Evolutionary conservation across 2,113 vertebrate species (phyloP), one percentile per base, ranked within the genome.

Genomic region (Macroglossus sobrinus): DNA sequence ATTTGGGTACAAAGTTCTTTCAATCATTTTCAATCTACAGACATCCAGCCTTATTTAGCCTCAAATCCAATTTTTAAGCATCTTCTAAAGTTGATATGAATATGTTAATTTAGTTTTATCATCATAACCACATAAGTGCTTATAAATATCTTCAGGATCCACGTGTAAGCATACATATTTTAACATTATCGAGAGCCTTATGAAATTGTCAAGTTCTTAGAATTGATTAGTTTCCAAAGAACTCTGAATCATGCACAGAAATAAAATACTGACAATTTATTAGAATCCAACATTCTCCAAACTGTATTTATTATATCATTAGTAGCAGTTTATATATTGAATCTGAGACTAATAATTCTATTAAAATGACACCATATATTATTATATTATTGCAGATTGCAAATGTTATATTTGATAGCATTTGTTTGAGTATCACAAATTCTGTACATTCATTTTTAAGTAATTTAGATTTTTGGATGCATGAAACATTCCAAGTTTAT

Each of bases 51-150:
- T 81, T 95, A 92, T 94, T 81, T 95, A 90, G 61, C 38, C 61
- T 96, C 59, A 66, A 93, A 92, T 97, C 53, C 85, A 93, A 45
- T 88, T 86, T 97, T 94, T 92, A 94, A 97, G 85, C 59, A 96
- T 93, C 89, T 84, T 91, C 81, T 75, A 86, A 95, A 96, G 61
- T 93, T 5, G 28, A 89, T 89, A 96, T 94, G 95, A 97, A 93
- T 97, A 97, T 96, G 96, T 91, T 97, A 98, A 97, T 96, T 94
- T 95, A 91, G 82, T 80, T 96, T 92, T 96, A 97, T 97, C 97
- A 97, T 97, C 84, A 95, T 93, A 97, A 92, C 87, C 78, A 97
- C 89, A 95, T 96, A 97, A 95, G 88, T 94, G 78, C 94, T 93
- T 97, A 97, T 95, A 97, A 96, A 97, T 96, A 97, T 97, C 95